Percentiles rank a stretch among this genome's conserved stretches.
These are phyloP conservation scores for Coryphaenoides rupestris DNA, from an alignment of 2,113 vertebrate species.

Conservation along the genomic window DNA sequence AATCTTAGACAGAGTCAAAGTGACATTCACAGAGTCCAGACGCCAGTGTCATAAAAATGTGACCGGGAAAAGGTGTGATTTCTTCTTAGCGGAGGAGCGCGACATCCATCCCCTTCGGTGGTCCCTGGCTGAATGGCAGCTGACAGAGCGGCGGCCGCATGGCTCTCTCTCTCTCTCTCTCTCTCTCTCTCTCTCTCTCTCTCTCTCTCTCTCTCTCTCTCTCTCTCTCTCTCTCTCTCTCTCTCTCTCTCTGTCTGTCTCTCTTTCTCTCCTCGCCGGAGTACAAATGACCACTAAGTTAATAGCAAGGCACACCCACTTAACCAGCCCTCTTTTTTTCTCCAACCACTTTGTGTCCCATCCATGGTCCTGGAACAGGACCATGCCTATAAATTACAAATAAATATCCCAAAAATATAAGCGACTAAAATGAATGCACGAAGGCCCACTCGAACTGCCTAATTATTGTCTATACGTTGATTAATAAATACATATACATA, in stretches of 20 bases:
- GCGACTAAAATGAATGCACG: too few species aligned
- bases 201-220: conserved; percentile 50
- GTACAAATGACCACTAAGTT: conserved; percentile 73
- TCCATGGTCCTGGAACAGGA: conserved; percentile 35
- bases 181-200: conserved; percentile 48
- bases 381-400: not conserved
- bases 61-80: conserved; percentile 29
- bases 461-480: too few species aligned
- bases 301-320: conserved; percentile 81
- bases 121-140: conserved; percentile 58
- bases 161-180: conserved; percentile 56
- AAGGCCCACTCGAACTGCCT: too few species aligned
- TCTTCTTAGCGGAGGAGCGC: conserved; percentile 41
- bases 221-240: conserved; percentile 52
- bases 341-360: conserved; percentile 66
- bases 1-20: too few species aligned
- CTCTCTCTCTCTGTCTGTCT: conserved; percentile 60
- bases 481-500: too few species aligned
- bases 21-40: too few species aligned
- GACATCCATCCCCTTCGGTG: conserved; percentile 71
- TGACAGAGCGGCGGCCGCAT: conserved; percentile 71
- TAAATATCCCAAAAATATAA: not conserved
- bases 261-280: conserved; percentile 32
- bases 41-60: too few species aligned
- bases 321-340: conserved; percentile 56